Evolutionary conservation across 2,888 invertebrate species (phyloP).

Genomic region (Priocnemis perturbator): DNA sequence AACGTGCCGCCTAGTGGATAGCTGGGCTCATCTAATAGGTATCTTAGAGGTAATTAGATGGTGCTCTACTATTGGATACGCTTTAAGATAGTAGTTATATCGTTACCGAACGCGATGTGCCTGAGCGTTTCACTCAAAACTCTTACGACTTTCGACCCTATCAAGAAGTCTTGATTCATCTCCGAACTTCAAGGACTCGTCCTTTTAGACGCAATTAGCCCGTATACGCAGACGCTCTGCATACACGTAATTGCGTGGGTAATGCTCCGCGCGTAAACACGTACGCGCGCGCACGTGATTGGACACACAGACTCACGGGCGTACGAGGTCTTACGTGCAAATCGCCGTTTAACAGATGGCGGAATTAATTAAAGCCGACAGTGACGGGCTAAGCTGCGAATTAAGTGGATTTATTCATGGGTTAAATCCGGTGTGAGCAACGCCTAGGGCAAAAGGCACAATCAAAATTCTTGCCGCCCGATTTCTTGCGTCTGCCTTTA

Average conservation of each 20-base stretch:
- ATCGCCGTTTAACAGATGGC: conserved; percentile 11
- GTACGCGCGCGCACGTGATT: too few relatives aligned
- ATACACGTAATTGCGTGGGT: too few relatives aligned
- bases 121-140: conserved; percentile 44
- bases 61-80: conserved; percentile 65
- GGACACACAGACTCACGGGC: too few relatives aligned
- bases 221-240: too few relatives aligned
- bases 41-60: conserved; percentile 60
- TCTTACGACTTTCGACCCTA: too few relatives aligned
- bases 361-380: conserved; percentile 29
- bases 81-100: conserved; percentile 55
- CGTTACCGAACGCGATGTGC: conserved; percentile 34
- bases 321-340: background rate
- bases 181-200: too few relatives aligned
- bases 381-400: conserved; percentile 19
- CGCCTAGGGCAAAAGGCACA: background rate
- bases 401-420: conserved; percentile 4
- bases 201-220: too few relatives aligned
- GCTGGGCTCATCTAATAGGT: conserved; percentile 52
- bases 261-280: too few relatives aligned
- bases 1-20: background rate
- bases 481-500: too few relatives aligned
- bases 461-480: too few relatives aligned
- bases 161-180: too few relatives aligned
- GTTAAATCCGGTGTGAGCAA: background rate